A percentile compares a stretch with the other conserved stretches of the same genome.
Conservation (phyloP, 2,888 invertebrate genomes). For the Lasioglossum morio region DNA sequence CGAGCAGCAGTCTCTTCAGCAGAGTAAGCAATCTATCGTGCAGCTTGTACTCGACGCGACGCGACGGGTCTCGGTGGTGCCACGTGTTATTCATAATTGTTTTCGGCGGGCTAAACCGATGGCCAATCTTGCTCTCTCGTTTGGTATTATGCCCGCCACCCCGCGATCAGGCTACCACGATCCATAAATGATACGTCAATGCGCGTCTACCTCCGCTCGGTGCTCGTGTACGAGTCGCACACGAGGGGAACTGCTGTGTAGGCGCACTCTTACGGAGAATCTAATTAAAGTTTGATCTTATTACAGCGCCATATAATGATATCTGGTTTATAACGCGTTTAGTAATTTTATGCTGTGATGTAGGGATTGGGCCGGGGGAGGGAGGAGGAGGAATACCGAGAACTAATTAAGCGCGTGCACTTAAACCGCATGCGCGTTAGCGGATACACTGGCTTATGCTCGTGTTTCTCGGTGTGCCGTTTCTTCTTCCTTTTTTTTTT, state of each 20-base stretch:
- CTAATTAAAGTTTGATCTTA: slow-evolving; percentile 63
- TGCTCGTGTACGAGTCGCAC: not conserved
- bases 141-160: slow-evolving; percentile 25
- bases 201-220: not conserved
- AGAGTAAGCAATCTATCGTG: slow-evolving; percentile 52
- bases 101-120: slow-evolving; percentile 51
- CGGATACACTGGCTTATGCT: slow-evolving; percentile 21
- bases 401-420: slow-evolving; percentile 61
- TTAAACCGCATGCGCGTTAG: slow-evolving; percentile 43
- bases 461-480: not conserved
- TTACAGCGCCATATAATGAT: slow-evolving; percentile 58
- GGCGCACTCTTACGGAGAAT: slow-evolving; percentile 42
- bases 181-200: slow-evolving; percentile 22
- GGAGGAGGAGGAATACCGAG: slow-evolving; percentile 23
- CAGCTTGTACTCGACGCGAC: slow-evolving; percentile 26
- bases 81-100: slow-evolving; percentile 69
- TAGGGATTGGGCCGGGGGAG: not conserved
- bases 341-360: slow-evolving; percentile 48
- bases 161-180: slow-evolving; percentile 10
- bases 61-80: slow-evolving; percentile 43
- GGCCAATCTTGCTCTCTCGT: slow-evolving; percentile 39
- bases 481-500: not conserved
- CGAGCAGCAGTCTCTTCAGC: slow-evolving; percentile 72
- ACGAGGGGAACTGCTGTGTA: slow-evolving; percentile 10
- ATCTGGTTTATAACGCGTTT: slow-evolving; percentile 60